Evolutionary conservation across 2,888 invertebrate genomes (phyloP).

Genomic region (Microplitis manilae): DNA sequence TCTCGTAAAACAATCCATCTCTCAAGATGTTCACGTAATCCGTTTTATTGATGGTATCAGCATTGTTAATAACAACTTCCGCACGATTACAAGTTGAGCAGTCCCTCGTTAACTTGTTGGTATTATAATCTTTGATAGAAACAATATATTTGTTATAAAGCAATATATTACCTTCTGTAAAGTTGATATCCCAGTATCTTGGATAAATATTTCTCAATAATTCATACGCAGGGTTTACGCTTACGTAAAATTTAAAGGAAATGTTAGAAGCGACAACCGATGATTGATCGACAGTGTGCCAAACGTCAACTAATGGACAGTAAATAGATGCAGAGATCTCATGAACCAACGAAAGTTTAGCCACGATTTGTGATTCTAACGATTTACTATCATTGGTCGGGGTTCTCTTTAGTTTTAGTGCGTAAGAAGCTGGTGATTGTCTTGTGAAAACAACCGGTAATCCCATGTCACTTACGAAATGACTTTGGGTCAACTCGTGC

Average conservation of each 20-base stretch:
- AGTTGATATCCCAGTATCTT: neutral
- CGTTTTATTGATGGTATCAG: too few species aligned
- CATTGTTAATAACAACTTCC: too few species aligned
- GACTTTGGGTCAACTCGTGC: too few species aligned
- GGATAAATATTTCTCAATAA: neutral
- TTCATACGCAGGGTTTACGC: neutral
- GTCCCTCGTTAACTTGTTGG: neutral
- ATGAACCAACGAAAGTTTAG: neutral
- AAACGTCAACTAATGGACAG: neutral
- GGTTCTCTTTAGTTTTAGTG: too few species aligned
- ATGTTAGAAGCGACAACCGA: neutral
- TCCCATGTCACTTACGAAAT: too few species aligned
- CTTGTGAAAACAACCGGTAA: too few species aligned
- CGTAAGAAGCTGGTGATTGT: too few species aligned
- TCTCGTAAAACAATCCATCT: neutral
- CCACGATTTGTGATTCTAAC: neutral
- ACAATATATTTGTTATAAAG: neutral
- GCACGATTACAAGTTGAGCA: too few species aligned
- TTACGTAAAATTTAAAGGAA: neutral
- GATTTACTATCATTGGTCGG: neutral
- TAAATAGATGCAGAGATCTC: neutral
- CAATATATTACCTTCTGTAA: neutral
- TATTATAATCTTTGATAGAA: neutral
- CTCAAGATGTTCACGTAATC: too few species aligned
- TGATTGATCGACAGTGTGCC: neutral